A percentile compares a stretch with the other conserved stretches of the same genome.
These are phyloP conservation scores for Autographa gamma DNA, from an alignment of 2,888 invertebrate genomes.

Conservation along the genomic window DNA sequence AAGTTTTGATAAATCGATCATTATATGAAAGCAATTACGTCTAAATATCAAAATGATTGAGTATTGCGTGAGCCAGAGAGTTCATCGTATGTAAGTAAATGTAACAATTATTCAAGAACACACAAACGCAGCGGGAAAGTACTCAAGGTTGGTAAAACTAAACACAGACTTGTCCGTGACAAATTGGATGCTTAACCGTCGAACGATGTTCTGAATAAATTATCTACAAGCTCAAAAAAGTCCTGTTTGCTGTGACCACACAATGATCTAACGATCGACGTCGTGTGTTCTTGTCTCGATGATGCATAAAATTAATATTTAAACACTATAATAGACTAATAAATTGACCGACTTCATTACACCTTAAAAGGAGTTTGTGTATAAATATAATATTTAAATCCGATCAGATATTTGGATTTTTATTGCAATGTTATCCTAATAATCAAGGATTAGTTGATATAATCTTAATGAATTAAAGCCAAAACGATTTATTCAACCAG, in stretches of 20 bases:
- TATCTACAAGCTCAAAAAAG: conserved; percentile 71
- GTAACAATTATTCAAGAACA: conserved; percentile 64
- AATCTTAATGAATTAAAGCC: conserved; percentile 3
- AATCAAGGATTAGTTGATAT: conserved; percentile 27
- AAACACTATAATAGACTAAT: conserved; percentile 35
- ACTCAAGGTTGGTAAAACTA: conserved; percentile 68
- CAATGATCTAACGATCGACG: conserved; percentile 35
- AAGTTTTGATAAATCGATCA: conserved; percentile 48
- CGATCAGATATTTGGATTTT: conserved; percentile 16
- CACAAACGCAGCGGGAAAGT: conserved; percentile 60
- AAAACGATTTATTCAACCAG: background rate
- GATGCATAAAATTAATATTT: conserved; percentile 46
- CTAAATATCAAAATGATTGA: conserved; percentile 58
- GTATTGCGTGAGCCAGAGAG: conserved; percentile 37
- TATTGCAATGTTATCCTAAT: conserved; percentile 32
- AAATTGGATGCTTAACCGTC: conserved; percentile 77
- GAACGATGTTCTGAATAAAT: conserved; percentile 77
- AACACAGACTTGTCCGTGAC: conserved; percentile 79
- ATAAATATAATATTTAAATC: conserved; percentile 24
- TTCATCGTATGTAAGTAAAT: conserved; percentile 55
- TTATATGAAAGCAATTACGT: conserved; percentile 45
- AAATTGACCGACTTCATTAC: conserved; percentile 37
- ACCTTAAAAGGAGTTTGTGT: conserved; percentile 15
- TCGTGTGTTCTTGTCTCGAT: conserved; percentile 36
- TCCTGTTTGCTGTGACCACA: conserved; percentile 51